Percentiles rank a stretch among this genome's conserved stretches.
These are phyloP conservation scores for Drosophila punjabiensis DNA, from an alignment of 1,140 invertebrate species.

Conservation along the genomic window DNA sequence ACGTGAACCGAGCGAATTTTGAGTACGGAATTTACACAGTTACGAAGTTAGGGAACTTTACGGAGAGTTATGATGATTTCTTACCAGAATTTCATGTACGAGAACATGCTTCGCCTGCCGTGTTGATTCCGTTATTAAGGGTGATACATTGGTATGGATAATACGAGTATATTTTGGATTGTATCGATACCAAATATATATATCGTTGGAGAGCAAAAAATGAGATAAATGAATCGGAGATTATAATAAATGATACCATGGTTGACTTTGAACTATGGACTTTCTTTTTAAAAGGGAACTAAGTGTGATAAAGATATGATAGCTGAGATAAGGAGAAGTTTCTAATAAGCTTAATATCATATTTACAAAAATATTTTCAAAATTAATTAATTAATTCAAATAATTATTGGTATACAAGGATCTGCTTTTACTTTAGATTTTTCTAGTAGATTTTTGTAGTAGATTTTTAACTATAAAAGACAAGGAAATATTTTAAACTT, in stretches of 20 bases:
- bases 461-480: background rate
- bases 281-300: background rate
- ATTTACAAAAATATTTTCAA: too few relatives aligned
- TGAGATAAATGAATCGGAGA: slow-evolving; percentile 66
- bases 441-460: background rate
- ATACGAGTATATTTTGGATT: slow-evolving; percentile 27
- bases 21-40: slow-evolving; percentile 45
- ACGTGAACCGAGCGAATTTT: slow-evolving; percentile 30
- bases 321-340: background rate
- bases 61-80: slow-evolving; percentile 78
- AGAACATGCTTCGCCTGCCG: slow-evolving; percentile 92
- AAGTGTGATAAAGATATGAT: background rate
- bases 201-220: slow-evolving; percentile 63
- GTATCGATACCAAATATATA: slow-evolving; percentile 21
- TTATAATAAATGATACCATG: slow-evolving; percentile 52
- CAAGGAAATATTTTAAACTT: background rate
- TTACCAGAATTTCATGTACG: slow-evolving; percentile 94
- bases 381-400: too few relatives aligned
- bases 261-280: slow-evolving; percentile 5
- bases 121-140: slow-evolving; percentile 29
- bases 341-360: background rate
- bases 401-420: background rate
- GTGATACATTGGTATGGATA: slow-evolving; percentile 20
- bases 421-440: background rate
- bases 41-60: slow-evolving; percentile 16